Evolutionary conservation across 2,797 vertebrate genomes (phyloP).

Genomic region (Amphiprion clarkii): DNA sequence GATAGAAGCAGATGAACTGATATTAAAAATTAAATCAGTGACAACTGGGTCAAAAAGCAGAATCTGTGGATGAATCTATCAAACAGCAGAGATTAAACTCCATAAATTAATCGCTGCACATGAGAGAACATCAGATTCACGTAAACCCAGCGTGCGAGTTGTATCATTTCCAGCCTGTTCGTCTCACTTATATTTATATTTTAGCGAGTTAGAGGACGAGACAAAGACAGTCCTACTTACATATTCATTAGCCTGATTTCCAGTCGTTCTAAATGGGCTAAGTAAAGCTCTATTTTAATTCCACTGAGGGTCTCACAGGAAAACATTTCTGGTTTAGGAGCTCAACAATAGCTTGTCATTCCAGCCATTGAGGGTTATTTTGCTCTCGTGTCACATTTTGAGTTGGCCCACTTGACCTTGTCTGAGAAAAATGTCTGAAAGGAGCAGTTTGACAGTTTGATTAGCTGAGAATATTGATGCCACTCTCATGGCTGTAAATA

Average conservation of each 20-base stretch:
- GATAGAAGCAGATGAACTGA: conserved; percentile 58
- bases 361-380: conserved; percentile 29
- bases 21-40: conserved; percentile 58
- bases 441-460: conserved; percentile 14
- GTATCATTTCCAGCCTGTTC: conserved; percentile 18
- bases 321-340: conserved; percentile 59
- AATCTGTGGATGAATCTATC: conserved; percentile 53
- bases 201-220: conserved; percentile 47
- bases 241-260: conserved; percentile 78
- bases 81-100: conserved; percentile 53
- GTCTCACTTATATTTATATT: conserved; percentile 33
- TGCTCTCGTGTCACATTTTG: conserved; percentile 34
- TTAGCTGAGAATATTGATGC: conserved; percentile 4
- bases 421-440: conserved; percentile 19
- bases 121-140: conserved; percentile 30
- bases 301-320: conserved; percentile 55
- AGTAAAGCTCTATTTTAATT: conserved; percentile 67
- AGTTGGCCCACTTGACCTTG: conserved; percentile 29
- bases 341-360: conserved; percentile 44
- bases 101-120: conserved; percentile 48
- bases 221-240: conserved; percentile 55
- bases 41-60: conserved; percentile 5
- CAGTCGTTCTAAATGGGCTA: conserved; percentile 62
- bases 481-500: not conserved
- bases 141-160: conserved; percentile 3